phyloP scores from a whole-genome alignment of 2,888 invertebrate genomes.

The Celastrina argiolus region DNA sequence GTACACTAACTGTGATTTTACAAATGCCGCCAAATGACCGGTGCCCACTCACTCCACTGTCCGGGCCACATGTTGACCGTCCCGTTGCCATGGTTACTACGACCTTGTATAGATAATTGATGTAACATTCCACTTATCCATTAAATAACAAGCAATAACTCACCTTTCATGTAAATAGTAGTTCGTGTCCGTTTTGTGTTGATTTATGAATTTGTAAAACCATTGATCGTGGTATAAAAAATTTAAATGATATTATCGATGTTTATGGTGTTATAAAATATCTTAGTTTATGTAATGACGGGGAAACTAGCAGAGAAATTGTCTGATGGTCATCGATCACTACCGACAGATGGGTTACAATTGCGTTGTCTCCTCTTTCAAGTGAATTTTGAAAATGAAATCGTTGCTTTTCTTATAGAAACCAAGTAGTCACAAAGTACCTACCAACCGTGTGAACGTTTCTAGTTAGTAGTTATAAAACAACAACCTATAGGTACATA shows the following conservation, averaged over 20 bases:
- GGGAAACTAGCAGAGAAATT: neutral
- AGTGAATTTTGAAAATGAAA: too few relatives aligned
- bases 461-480: too few relatives aligned
- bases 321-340: neutral
- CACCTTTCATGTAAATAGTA: neutral
- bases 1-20: neutral
- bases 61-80: slow-evolving; percentile 43
- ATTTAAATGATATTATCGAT: neutral
- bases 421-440: too few relatives aligned
- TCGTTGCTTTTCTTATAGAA: too few relatives aligned
- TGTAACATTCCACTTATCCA: slow-evolving; percentile 46
- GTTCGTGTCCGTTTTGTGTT: neutral
- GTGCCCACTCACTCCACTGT: slow-evolving; percentile 43
- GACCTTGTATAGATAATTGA: slow-evolving; percentile 41
- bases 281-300: neutral
- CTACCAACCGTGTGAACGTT: too few relatives aligned
- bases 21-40: slow-evolving; percentile 24
- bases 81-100: neutral
- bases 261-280: neutral
- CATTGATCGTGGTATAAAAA: neutral
- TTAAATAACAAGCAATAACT: slow-evolving; percentile 35
- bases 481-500: too few relatives aligned
- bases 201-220: neutral
- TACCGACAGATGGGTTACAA: too few relatives aligned
- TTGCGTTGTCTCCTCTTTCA: too few relatives aligned